Evolutionary conservation across 2,797 vertebrate genomes (phyloP).

Genomic region (Falco concolor): DNA sequence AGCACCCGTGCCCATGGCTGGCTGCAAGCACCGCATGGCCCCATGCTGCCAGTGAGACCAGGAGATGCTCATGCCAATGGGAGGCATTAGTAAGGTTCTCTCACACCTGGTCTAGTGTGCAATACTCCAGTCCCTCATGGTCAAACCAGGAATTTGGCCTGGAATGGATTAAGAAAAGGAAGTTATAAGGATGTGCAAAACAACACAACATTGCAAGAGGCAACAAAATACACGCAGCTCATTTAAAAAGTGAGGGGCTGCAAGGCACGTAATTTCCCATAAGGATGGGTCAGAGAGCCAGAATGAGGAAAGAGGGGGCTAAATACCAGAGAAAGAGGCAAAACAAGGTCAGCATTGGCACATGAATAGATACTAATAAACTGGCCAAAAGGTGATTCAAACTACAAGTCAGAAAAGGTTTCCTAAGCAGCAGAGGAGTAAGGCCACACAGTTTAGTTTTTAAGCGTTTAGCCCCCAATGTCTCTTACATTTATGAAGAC

Average conservation of each 20-base stretch:
- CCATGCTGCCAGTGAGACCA: background rate
- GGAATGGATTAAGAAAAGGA: background rate
- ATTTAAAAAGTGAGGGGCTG: background rate
- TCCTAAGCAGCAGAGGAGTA: background rate
- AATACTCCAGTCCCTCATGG: fast-evolving
- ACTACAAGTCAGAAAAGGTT: background rate
- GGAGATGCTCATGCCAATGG: background rate
- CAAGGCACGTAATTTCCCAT: background rate
- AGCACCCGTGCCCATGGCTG: fast-evolving
- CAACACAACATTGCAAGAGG: background rate
- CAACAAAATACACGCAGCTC: background rate
- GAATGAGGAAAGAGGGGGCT: background rate
- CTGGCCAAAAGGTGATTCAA: background rate
- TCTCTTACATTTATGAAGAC: background rate
- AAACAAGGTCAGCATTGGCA: background rate
- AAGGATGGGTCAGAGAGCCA: background rate
- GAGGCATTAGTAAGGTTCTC: too few relatives aligned
- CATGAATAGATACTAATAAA: background rate
- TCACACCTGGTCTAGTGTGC: fast-evolving
- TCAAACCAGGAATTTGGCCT: background rate
- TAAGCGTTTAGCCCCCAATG: background rate
- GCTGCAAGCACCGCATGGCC: background rate
- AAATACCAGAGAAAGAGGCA: background rate
- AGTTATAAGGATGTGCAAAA: background rate
- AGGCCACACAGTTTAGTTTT: background rate